Percentiles rank a stretch among this genome's conserved stretches.
phyloP scores from a whole-genome alignment of 1,140 invertebrate species.

The Stenopsyche tienmushanensis region DNA sequence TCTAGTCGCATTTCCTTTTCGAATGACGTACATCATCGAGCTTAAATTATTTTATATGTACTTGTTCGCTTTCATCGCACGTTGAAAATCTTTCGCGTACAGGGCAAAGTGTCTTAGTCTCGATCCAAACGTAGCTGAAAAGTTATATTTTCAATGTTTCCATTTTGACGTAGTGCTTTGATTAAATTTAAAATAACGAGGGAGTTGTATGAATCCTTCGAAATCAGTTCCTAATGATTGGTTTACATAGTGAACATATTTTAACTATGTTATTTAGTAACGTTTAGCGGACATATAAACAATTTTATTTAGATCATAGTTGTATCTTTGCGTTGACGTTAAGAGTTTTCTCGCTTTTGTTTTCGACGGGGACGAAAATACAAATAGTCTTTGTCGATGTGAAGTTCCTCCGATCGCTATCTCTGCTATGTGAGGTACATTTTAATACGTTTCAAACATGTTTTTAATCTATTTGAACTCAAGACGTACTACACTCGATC shows the following conservation, averaged over 20 bases:
- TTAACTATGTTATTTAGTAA: constrained; percentile 31
- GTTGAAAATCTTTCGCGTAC: constrained; percentile 12
- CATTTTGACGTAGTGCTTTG: constrained; percentile 25
- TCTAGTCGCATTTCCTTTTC: constrained; percentile 20
- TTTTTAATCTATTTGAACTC: too few species aligned
- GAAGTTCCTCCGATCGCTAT: too few species aligned
- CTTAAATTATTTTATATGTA: constrained; percentile 22
- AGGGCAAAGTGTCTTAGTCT: constrained; percentile 29
- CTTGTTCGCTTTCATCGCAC: not conserved
- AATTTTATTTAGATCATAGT: not conserved
- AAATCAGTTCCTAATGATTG: constrained; percentile 23
- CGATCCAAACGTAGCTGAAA: constrained; percentile 15
- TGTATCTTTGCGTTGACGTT: not conserved
- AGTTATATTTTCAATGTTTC: constrained; percentile 21
- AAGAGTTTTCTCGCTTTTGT: too few species aligned
- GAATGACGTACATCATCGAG: constrained; percentile 36
- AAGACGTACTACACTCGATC: too few species aligned
- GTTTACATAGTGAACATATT: constrained; percentile 30
- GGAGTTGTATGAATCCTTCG: not conserved
- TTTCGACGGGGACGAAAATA: too few species aligned
- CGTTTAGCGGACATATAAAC: constrained; percentile 16
- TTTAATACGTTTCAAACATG: too few species aligned
- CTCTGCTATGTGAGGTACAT: too few species aligned
- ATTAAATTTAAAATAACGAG: constrained; percentile 15
- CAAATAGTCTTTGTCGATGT: too few species aligned